A percentile compares a stretch with the other conserved stretches of the same genome.
phyloP scores from a whole-genome alignment of 2,113 vertebrate genomes.

The Pseudopodoces humilis region DNA sequence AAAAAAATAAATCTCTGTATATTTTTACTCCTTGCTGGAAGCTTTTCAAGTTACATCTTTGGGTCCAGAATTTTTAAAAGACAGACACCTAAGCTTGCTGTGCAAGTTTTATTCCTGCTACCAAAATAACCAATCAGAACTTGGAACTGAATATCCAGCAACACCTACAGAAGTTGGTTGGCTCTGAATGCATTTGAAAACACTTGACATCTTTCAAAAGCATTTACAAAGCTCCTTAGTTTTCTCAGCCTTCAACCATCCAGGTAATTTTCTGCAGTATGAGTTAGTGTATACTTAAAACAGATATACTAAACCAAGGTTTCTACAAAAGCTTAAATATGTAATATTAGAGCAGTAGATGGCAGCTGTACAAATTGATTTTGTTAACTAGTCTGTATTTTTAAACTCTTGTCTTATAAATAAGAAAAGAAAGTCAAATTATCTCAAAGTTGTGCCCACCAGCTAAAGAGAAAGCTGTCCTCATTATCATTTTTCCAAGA shows the following conservation, averaged over 20 bases:
- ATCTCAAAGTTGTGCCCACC: constrained; percentile 67
- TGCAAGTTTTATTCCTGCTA: neutral
- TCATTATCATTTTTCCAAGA: constrained; percentile 88
- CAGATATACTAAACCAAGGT: neutral
- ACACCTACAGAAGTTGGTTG: neutral
- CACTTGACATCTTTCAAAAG: neutral
- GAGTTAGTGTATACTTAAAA: neutral
- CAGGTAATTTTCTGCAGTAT: neutral
- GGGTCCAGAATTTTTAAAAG: neutral
- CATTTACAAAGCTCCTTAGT: neutral
- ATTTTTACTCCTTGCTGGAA: neutral
- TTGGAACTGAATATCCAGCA: neutral
- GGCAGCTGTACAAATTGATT: neutral
- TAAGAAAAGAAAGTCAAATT: neutral
- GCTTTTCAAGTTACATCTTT: neutral
- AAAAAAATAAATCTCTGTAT: neutral
- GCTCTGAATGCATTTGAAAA: neutral
- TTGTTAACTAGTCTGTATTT: neutral
- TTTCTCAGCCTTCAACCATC: neutral
- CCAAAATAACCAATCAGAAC: neutral
- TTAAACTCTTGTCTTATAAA: neutral
- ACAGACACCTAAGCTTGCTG: neutral
- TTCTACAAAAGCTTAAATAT: neutral
- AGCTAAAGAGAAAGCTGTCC: constrained; percentile 88
- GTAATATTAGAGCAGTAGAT: neutral